phyloP scores from a whole-genome alignment of 2,797 vertebrate genomes.

The Odontamblyopus rebecca region DNA sequence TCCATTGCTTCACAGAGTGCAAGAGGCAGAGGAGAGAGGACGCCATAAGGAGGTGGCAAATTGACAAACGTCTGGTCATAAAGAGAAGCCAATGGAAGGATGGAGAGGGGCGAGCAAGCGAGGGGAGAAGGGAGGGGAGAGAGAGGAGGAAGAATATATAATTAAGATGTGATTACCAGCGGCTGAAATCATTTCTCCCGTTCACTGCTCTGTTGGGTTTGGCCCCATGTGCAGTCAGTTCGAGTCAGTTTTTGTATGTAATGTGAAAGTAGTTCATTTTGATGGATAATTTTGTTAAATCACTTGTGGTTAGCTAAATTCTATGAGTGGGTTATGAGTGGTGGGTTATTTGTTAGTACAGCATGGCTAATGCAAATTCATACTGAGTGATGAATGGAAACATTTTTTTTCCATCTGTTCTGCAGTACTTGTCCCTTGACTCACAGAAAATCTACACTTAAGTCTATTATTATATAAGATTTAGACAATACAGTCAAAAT shows the following conservation, averaged over 20 bases:
- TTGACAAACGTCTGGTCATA: constrained; percentile 70
- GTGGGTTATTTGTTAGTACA: background rate
- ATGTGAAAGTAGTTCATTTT: constrained; percentile 10
- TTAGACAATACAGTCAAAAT: background rate
- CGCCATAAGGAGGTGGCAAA: constrained; percentile 68
- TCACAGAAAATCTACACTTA: background rate
- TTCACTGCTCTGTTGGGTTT: constrained; percentile 55
- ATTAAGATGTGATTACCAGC: constrained; percentile 67
- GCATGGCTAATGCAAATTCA: background rate
- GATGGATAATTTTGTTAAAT: background rate
- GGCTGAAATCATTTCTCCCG: constrained; percentile 65
- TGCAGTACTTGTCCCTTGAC: background rate
- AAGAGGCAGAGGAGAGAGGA: constrained; percentile 42
- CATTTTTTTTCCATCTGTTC: background rate
- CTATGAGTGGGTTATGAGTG: constrained; percentile 3
- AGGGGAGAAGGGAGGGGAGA: constrained; percentile 15
- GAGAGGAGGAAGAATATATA: constrained; percentile 50
- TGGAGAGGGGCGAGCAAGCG: constrained; percentile 34
- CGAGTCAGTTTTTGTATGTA: constrained; percentile 6
- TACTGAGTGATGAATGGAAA: background rate
- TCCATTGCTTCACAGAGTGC: constrained; percentile 68
- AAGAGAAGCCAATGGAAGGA: constrained; percentile 59
- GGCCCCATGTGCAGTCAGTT: constrained; percentile 47
- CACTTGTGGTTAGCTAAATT: constrained; percentile 6
- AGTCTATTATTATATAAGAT: background rate